These are phyloP conservation scores for Psittacara wagleri DNA, from an alignment of 2,113 vertebrate genomes.

Conservation along the genomic window DNA sequence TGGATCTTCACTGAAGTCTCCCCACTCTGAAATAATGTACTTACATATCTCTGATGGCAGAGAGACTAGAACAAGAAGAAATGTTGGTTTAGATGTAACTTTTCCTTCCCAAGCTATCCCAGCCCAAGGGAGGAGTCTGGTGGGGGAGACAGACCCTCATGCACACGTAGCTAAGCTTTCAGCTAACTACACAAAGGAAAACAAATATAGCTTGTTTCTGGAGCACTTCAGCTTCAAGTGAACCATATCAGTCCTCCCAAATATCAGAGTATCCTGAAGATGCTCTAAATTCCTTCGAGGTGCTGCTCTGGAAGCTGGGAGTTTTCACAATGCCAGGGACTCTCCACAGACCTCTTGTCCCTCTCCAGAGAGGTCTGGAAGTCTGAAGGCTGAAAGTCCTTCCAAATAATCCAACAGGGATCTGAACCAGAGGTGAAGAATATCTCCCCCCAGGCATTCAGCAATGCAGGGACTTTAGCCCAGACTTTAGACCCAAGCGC, in stretches of 20 bases:
- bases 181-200: not conserved
- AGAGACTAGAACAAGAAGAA: not conserved
- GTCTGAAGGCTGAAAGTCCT: not conserved
- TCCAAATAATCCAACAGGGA: not conserved
- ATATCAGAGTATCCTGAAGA: not conserved
- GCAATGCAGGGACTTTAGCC: not conserved
- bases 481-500: not conserved
- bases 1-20: not conserved
- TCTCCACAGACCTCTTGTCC: not conserved
- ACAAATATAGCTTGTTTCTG: not conserved
- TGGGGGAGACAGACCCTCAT: not conserved
- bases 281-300: not conserved
- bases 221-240: not conserved
- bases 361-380: not conserved
- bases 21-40: not conserved
- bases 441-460: not conserved
- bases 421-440: not conserved
- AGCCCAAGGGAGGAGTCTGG: not conserved
- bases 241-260: not conserved
- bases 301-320: not conserved
- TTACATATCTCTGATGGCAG: not conserved
- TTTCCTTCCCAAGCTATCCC: not conserved
- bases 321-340: not conserved
- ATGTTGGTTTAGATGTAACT: accelerated
- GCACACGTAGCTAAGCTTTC: not conserved